Conservation (phyloP, 1,140 invertebrate species). For the Zaprionus lachaisei region DNA sequence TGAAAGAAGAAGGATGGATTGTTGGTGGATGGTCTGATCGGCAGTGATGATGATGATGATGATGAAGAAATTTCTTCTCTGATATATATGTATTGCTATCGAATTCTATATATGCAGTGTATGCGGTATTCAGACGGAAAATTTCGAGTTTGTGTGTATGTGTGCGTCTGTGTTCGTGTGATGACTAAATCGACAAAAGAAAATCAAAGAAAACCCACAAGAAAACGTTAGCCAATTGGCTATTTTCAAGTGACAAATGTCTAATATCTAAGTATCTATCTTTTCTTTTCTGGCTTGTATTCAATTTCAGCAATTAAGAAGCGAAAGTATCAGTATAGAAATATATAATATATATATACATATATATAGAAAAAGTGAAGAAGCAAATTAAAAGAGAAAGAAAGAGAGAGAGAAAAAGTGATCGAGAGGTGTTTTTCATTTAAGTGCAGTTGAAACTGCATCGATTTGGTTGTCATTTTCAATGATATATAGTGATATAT, state of each 20-base stretch:
- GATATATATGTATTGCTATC: constrained; percentile 19
- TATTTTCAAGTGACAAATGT: constrained; percentile 50
- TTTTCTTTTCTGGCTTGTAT: constrained; percentile 43
- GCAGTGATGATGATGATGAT: constrained; percentile 27
- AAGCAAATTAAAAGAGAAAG: constrained; percentile 73
- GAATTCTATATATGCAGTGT: constrained; percentile 26
- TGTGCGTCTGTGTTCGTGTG: neutral
- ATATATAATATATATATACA: constrained; percentile 40
- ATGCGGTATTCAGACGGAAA: constrained; percentile 1
- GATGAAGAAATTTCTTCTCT: constrained; percentile 42
- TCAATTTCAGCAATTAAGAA: constrained; percentile 69
- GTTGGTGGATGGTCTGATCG: neutral
- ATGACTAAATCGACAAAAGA: constrained; percentile 30
- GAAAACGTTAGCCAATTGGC: constrained; percentile 46
- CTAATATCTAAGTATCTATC: constrained; percentile 28
- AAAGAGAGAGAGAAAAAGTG: constrained; percentile 65
- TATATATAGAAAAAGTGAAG: constrained; percentile 74
- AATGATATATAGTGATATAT: constrained; percentile 84
- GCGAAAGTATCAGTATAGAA: constrained; percentile 60
- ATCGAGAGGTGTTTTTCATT: constrained; percentile 69
- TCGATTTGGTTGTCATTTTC: constrained; percentile 82
- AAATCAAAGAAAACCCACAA: constrained; percentile 27
- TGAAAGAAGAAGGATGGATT: constrained; percentile 70
- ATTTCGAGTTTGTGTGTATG: neutral
- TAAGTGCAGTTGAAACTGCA: constrained; percentile 75